Percentiles rank a stretch among this genome's conserved stretches.
phyloP scores from a whole-genome alignment of 2,888 invertebrate species.

The Pteria penguin region DNA sequence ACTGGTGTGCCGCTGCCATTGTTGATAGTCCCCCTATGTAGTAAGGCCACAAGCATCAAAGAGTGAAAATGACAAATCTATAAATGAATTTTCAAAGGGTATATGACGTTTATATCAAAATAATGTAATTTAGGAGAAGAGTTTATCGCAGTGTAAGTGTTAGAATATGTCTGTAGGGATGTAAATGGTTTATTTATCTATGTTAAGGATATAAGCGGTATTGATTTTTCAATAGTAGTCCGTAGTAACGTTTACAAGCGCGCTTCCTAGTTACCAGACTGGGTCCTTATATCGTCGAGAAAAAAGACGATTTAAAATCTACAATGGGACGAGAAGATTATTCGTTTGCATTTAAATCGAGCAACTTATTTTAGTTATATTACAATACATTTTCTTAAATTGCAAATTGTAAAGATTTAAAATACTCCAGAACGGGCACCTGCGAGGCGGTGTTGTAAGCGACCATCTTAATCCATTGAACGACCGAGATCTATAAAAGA shows the following conservation, averaged over 20 bases:
- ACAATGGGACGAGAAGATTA: no score
- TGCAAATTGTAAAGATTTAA: no score
- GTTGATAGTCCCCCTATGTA: not conserved
- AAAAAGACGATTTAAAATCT: no score
- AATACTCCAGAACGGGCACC: slow-evolving; percentile 15
- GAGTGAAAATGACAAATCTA: not conserved
- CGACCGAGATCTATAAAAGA: not conserved
- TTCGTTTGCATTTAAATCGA: no score
- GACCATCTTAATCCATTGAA: slow-evolving; percentile 13
- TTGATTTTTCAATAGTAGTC: slow-evolving; percentile 19
- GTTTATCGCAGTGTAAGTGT: no score
- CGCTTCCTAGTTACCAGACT: slow-evolving; percentile 23
- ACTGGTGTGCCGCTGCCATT: slow-evolving; percentile 69
- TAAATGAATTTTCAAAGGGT: no score
- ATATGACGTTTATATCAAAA: no score
- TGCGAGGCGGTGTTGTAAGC: slow-evolving; percentile 50
- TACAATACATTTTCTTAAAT: no score
- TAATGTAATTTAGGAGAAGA: no score
- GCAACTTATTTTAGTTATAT: no score
- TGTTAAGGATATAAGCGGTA: slow-evolving; percentile 29
- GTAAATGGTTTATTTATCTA: not conserved
- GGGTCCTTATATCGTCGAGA: not conserved
- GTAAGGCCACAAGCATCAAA: not conserved
- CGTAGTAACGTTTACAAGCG: slow-evolving; percentile 41
- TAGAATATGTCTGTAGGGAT: no score